Percentiles rank a stretch among this genome's conserved stretches.
These are phyloP conservation scores for Crioceris asparagi DNA, from an alignment of 2,888 invertebrate species.

Conservation along the genomic window DNA sequence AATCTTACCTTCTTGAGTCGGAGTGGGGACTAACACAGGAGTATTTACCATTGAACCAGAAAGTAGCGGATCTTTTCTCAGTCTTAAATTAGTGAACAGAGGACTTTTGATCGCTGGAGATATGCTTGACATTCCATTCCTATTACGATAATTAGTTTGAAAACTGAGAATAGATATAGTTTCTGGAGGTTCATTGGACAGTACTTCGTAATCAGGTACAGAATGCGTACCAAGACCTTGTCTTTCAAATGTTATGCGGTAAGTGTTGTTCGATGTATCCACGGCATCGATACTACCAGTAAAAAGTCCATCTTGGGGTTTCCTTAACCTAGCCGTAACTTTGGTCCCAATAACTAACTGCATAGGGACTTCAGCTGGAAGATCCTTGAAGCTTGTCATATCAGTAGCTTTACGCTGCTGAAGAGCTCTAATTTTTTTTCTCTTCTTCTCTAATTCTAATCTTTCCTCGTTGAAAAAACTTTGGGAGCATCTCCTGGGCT, in stretches of 20 bases:
- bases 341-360: slow-evolving; percentile 92
- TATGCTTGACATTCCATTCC: slow-evolving; percentile 41
- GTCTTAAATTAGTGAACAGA: slow-evolving; percentile 32
- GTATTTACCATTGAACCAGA: slow-evolving; percentile 39
- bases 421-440: slow-evolving; percentile 82
- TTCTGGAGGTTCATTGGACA: slow-evolving; percentile 86
- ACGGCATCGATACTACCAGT: slow-evolving; percentile 85
- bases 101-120: slow-evolving; percentile 40
- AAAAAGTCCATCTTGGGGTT: slow-evolving; percentile 92
- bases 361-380: slow-evolving; percentile 90
- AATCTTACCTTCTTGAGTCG: slow-evolving; percentile 43
- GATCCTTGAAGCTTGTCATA: slow-evolving; percentile 65
- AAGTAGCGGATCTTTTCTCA: slow-evolving; percentile 62
- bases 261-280: slow-evolving; percentile 88
- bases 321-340: slow-evolving; percentile 79
- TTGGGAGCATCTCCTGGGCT: slow-evolving; percentile 87
- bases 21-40: slow-evolving; percentile 21
- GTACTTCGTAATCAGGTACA: slow-evolving; percentile 92
- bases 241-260: slow-evolving; percentile 89
- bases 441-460: slow-evolving; percentile 76
- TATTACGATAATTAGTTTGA: slow-evolving; percentile 67
- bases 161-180: slow-evolving; percentile 79
- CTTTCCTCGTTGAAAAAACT: slow-evolving; percentile 95
- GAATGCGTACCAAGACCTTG: slow-evolving; percentile 89
- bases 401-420: slow-evolving; percentile 85